phyloP scores from a whole-genome alignment of 2,797 vertebrate species.

The Myiotriccus ornatus region DNA sequence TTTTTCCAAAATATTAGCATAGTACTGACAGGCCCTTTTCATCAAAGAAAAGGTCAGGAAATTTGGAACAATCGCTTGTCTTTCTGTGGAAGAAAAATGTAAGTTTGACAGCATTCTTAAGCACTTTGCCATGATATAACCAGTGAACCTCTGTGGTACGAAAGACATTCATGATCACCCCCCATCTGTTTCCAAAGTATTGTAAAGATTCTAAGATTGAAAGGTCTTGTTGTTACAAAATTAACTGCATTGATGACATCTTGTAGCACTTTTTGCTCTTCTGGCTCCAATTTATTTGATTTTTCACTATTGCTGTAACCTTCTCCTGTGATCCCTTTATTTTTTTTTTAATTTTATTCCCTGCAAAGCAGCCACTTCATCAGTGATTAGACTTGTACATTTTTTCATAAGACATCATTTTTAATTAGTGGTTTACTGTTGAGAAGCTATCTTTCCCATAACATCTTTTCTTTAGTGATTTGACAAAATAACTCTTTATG shows the following conservation, averaged over 20 bases:
- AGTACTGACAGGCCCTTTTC: background rate
- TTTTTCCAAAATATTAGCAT: background rate
- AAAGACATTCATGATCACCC: background rate
- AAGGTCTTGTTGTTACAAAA: background rate
- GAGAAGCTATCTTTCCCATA: rapidly evolving
- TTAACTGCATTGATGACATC: background rate
- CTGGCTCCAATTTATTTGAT: background rate
- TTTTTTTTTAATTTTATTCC: background rate
- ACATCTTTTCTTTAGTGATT: background rate
- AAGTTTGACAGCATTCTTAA: background rate
- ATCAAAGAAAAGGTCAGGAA: background rate
- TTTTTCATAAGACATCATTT: background rate
- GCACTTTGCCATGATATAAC: background rate
- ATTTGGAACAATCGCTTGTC: background rate
- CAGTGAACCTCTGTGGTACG: background rate
- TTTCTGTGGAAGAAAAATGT: background rate
- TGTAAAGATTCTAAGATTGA: background rate
- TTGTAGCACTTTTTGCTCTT: background rate
- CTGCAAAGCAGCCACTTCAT: background rate
- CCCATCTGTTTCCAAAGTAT: background rate
- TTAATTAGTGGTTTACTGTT: rapidly evolving
- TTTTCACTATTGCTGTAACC: background rate
- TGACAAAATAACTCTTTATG: background rate
- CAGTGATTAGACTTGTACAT: background rate
- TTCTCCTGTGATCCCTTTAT: background rate